These are phyloP conservation scores for Drosophila yooni DNA, from an alignment of 2,888 invertebrate genomes.

Conservation along the genomic window DNA sequence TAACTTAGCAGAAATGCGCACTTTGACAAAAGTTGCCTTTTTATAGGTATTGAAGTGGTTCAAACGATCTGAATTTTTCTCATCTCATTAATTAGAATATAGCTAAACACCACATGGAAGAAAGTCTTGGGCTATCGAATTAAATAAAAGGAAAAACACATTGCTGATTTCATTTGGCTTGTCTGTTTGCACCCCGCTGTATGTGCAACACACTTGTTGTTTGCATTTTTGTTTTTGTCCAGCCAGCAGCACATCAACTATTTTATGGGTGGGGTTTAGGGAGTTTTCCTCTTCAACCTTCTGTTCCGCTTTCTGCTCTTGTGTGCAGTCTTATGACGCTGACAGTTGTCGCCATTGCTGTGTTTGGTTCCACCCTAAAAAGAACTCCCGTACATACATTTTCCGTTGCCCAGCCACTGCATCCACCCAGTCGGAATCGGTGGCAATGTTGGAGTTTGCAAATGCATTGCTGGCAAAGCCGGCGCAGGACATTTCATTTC, in stretches of 20 bases:
- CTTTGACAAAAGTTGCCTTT: constrained; percentile 1
- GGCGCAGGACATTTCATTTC: constrained; percentile 77
- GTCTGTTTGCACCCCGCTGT: constrained; percentile 21
- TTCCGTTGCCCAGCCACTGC: constrained; percentile 17
- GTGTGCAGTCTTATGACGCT: constrained; percentile 69
- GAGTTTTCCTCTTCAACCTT: neutral
- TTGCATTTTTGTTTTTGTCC: constrained; percentile 64
- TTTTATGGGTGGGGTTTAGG: neutral
- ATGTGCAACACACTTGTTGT: constrained; percentile 60
- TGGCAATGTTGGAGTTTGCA: constrained; percentile 43
- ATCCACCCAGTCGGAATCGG: constrained; percentile 10
- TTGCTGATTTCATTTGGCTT: constrained; percentile 63
- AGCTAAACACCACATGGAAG: neutral
- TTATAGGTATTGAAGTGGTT: constrained; percentile 1
- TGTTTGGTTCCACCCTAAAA: constrained; percentile 36
- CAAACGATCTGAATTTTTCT: constrained; percentile 20
- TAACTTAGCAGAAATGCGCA: constrained; percentile 19
- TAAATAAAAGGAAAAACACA: constrained; percentile 50
- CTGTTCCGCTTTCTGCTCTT: constrained; percentile 9
- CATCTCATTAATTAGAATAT: neutral
- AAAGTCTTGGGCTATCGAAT: neutral
- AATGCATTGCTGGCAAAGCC: constrained; percentile 66
- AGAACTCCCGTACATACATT: neutral
- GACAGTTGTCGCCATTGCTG: constrained; percentile 68
- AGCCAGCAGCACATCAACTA: constrained; percentile 17